Base-by-base conservation (phyloP, 2,888 invertebrate genomes). In the Microctonus hyperodae region DNA sequence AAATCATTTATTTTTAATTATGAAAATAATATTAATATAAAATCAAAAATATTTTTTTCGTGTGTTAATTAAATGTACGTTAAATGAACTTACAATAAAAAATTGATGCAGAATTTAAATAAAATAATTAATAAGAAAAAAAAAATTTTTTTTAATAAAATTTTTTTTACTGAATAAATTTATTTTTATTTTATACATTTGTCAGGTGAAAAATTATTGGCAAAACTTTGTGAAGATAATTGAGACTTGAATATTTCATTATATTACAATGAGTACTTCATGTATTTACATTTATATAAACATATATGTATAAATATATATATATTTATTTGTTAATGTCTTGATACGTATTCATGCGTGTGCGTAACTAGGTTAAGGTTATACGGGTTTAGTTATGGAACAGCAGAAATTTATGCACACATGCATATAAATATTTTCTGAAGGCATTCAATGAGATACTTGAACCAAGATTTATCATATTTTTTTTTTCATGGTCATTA, bases 281-380 rank as follows among this genome's bases (percentile, higher is more conserved):
- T 44, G 44, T 44, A 28, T 28, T 16, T 40, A 35, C n/a, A 40
- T 44, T 44, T n/a, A 20, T n/a, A 44, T 13, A 44, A 44, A 28
- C 28, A 44, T 40, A 35, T 40, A 40, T 16, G 16, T n/a, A 20
- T n/a, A n/a, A n/a, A 44, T 44, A 44, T 44, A 28, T 28, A 44
- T 40, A 35, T 40, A 40, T 44, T 44, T n/a, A 20, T n/a, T 44
- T 16, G 7, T 16, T 44, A 6, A 44, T 44, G 16, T 60, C 44
- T n/a, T 58, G 37, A 13, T 60, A 16, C 60, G 20, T 31, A 20
- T 40, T 59, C 23, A 55, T 40, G 37, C 20, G 13, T 35, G 44
- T 65, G 53, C 53, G 51, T 53, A 65, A 55, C 53, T 65, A 65
- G 65, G 65, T 65, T 53, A 65, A 65, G 65, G 65, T 65, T 65